Base-by-base conservation (phyloP, 2,888 invertebrate genomes). In the Hyppa rectilinea region DNA sequence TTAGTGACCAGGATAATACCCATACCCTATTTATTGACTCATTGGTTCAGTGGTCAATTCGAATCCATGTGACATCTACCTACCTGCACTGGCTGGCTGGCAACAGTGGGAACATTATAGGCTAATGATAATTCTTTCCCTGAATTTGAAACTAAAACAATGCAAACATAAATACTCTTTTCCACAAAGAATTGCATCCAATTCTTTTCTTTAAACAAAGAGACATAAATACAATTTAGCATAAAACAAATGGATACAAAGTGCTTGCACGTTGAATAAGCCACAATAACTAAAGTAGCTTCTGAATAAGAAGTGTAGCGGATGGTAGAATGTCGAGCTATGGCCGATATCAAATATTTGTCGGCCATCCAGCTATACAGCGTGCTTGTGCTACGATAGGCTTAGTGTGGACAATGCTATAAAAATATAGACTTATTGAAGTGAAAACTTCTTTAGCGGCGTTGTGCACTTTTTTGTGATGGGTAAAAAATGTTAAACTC, bases 301-400 rank as follows among this genome's bases (percentile, higher is more conserved):
- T n/a, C 31, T 43, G 65, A 71, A 74, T 70, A 77, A 81, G 70
- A 78, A 80, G 77, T 71, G 70, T 64, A 38, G 47, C 38, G 67
- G 63, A 55, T 60, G 66, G 34, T 63, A 45, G 68, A 43, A 73
- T 68, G 71, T 73, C 53, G 76, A 83, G 78, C 77, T 78, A 73
- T 82, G 81, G 55, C 74, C 82, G 83, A 87, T 87, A 87, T 89
- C 86, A 90, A 90, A 89, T 89, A 90, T 90, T 89, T 87, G 87
- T 86, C 74, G 70, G 77, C 72, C 63, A 77, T 58, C 69, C 68
- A 61, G 45, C 45, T 9, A 50, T 40, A 52, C 47, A 49, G 34
- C 62, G 65, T 65, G 49, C 68, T 58, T 63, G 56, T 55, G 43
- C 20, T 20, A 9, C 67, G 72, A 36, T 45, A 26, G 20, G 9